These are phyloP conservation scores for Cygnus buccinator DNA, from an alignment of 2,113 vertebrate genomes.

Conservation along the genomic window DNA sequence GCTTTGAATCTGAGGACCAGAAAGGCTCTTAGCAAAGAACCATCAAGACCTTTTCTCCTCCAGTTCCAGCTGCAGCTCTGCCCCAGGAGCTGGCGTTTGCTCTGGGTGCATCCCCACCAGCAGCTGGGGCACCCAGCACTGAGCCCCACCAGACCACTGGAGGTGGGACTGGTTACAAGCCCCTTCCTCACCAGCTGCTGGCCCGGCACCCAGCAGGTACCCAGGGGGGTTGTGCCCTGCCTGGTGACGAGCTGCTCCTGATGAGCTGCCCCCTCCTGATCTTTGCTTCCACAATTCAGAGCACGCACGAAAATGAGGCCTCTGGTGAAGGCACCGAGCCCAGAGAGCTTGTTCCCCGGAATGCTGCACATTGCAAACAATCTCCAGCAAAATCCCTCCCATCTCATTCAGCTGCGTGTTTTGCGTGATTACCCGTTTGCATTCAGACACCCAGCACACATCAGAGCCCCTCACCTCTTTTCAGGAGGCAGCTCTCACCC, in stretches of 20 bases:
- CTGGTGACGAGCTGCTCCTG: too few relatives aligned
- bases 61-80: too few relatives aligned
- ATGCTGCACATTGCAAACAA: fast-evolving
- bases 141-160: neutral
- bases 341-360: neutral
- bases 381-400: neutral
- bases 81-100: neutral
- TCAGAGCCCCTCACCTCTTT: neutral
- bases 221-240: fast-evolving
- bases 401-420: neutral
- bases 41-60: neutral
- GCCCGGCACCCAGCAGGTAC: neutral
- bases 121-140: neutral
- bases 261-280: neutral
- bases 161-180: neutral
- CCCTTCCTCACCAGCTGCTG: neutral
- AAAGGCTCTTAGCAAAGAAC: neutral
- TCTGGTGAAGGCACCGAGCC: neutral
- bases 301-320: fast-evolving
- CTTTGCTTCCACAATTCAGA: neutral
- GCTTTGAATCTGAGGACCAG: neutral
- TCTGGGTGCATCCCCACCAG: too few relatives aligned
- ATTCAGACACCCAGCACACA: neutral
- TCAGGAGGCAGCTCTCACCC: neutral
- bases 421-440: fast-evolving